phyloP scores from a whole-genome alignment of 1,140 invertebrate genomes.

The Zeugodacus cucurbitae region DNA sequence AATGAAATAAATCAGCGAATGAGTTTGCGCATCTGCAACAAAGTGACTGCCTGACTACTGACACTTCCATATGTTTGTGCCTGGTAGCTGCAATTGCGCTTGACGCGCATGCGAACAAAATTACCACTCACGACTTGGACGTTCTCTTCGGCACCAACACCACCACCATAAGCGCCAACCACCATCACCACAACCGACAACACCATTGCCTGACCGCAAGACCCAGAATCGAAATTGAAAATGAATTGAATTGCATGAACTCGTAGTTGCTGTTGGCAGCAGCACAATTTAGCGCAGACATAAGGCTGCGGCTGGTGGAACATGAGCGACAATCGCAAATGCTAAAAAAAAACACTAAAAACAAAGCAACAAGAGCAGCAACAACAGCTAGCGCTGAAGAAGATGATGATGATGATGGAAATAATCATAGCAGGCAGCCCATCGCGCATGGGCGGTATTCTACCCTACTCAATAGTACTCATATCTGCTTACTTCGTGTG shows the following conservation, averaged over 20 bases:
- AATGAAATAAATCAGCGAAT: slow-evolving; percentile 33
- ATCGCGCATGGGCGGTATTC: background rate
- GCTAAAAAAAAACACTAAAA: too few relatives aligned
- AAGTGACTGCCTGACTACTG: background rate
- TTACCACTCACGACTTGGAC: slow-evolving; percentile 15
- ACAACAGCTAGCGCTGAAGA: background rate
- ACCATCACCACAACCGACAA: background rate
- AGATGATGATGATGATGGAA: slow-evolving; percentile 6
- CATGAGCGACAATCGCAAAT: background rate
- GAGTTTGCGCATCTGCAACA: background rate
- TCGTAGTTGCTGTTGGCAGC: slow-evolving; percentile 21
- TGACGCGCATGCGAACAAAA: slow-evolving; percentile 26
- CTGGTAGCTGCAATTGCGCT: background rate
- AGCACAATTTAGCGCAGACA: background rate
- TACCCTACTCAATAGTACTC: background rate
- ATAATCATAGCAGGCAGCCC: slow-evolving; percentile 1
- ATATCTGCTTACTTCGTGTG: background rate
- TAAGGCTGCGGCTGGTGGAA: background rate
- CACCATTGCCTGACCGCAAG: background rate
- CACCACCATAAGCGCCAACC: background rate
- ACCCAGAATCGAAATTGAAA: slow-evolving; percentile 35
- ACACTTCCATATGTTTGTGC: too few relatives aligned
- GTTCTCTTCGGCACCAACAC: background rate
- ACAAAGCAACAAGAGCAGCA: background rate
- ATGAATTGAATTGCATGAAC: slow-evolving; percentile 39